Percentiles rank a stretch among this genome's conserved stretches.
These are phyloP conservation scores for Muraenolepis orangiensis DNA, from an alignment of 2,797 vertebrate genomes.

Conservation along the genomic window DNA sequence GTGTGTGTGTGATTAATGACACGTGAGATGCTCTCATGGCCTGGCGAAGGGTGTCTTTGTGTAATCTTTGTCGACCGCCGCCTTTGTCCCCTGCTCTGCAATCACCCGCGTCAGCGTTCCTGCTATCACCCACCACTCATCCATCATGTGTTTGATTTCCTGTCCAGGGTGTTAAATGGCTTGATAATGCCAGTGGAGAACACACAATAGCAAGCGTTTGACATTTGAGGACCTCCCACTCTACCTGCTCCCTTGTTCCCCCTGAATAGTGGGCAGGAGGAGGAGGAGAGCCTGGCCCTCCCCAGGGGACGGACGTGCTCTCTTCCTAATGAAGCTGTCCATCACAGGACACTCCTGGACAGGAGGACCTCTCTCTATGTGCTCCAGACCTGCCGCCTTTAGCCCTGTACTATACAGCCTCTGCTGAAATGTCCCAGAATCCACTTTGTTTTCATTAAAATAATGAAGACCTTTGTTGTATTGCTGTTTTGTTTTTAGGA, in stretches of 20 bases:
- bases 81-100: conserved; percentile 59
- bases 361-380: conserved; percentile 49
- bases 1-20: conserved; percentile 54
- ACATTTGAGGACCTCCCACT: conserved; percentile 75
- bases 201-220: conserved; percentile 73
- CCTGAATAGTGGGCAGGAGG: neutral
- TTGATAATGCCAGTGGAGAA: conserved; percentile 33
- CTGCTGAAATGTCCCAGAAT: neutral
- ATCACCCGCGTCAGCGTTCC: conserved; percentile 63
- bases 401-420: neutral
- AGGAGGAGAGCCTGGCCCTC: conserved; percentile 51
- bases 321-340: conserved; percentile 76
- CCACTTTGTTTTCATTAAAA: neutral
- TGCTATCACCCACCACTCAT: conserved; percentile 58
- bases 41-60: conserved; percentile 40
- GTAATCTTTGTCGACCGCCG: conserved; percentile 57
- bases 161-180: conserved; percentile 61
- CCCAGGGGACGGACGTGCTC: conserved; percentile 58
- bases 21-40: conserved; percentile 27
- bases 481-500: neutral
- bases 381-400: conserved; percentile 23
- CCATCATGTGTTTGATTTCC: conserved; percentile 74
- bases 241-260: conserved; percentile 13
- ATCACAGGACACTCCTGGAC: conserved; percentile 61
- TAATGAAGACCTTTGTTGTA: neutral